A percentile compares a stretch with the other conserved stretches of the same genome.
Evolutionary conservation across 2,797 vertebrate species (phyloP).

Genomic region (Lagodon rhomboides): DNA sequence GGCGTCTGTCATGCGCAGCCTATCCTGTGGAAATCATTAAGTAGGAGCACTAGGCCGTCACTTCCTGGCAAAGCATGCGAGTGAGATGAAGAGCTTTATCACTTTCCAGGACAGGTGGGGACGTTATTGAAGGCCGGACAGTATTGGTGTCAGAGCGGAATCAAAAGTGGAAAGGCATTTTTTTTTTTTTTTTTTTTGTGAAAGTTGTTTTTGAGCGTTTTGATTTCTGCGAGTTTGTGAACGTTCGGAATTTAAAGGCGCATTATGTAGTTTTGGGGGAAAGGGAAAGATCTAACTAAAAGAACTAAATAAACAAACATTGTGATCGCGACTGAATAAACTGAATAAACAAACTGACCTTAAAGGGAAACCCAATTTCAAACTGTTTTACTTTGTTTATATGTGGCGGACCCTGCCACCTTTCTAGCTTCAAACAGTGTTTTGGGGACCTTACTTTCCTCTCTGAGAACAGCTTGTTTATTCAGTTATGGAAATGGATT

Average conservation of each 20-base stretch:
- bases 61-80: constrained; percentile 77
- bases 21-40: constrained; percentile 87
- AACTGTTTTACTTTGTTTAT: no score
- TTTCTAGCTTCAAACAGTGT: no score
- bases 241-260: neutral
- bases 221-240: neutral
- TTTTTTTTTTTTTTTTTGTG: constrained; percentile 4
- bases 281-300: no score
- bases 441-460: no score
- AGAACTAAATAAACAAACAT: no score
- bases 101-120: constrained; percentile 79
- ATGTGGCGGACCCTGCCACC: no score
- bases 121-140: constrained; percentile 48
- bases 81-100: constrained; percentile 77
- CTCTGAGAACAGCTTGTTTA: no score
- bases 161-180: constrained; percentile 52
- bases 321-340: no score
- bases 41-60: constrained; percentile 82
- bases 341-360: no score
- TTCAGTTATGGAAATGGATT: no score
- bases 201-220: neutral
- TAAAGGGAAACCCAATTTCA: no score
- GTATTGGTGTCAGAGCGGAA: constrained; percentile 42
- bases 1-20: constrained; percentile 80
- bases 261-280: no score